Evolutionary conservation across 2,888 invertebrate species (phyloP), one percentile per base, ranked within the genome.

Genomic region (Archips crataeganus): DNA sequence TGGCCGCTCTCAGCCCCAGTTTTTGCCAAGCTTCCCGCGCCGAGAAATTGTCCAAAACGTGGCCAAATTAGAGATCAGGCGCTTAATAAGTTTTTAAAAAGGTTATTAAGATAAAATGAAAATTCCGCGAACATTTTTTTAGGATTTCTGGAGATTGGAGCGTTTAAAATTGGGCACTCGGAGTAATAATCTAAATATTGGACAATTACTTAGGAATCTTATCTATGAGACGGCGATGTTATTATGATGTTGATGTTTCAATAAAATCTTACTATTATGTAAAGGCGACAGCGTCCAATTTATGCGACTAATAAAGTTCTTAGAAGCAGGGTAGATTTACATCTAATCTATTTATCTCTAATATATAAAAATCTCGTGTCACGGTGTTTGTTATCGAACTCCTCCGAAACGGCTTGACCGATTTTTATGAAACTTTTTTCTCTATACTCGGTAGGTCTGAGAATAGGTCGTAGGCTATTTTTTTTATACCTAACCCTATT

Each of bases 71-170:
- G 64, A 60, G 64, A 68, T 73, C 59, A 73, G 68, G 54, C 49
- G 36, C n/a, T 62, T 68, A 59, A 49, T 73, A 68, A 73, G 32
- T 63, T 74, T 65, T 39, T 64, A 66, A 49, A 54, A 60, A 69
- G 64, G 60, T 65, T 64, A 39, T 47, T 49, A 49, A 23, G 34
- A 32, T 60, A 51, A 64, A 64, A 60, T 60, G 1, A 45, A 11
- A 60, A 36, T 15, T 51, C 32, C 10, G 2, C 13, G 15, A 51
- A 64, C 11, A 64, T 51, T 42, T 47, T 68, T 62, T 57, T 9
- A n/a, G 49, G 1, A 49, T 60, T 65, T 23, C 39, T 23, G 39
- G 34, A 1, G 39, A 39, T 23, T 8, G 23, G 39, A 64, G 15
- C 32, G 32, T 11, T 57, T 57, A 57, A 60, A 49, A 39, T 49